Base-by-base conservation (phyloP, 1,140 invertebrate species). In the Polyergus mexicanus region DNA sequence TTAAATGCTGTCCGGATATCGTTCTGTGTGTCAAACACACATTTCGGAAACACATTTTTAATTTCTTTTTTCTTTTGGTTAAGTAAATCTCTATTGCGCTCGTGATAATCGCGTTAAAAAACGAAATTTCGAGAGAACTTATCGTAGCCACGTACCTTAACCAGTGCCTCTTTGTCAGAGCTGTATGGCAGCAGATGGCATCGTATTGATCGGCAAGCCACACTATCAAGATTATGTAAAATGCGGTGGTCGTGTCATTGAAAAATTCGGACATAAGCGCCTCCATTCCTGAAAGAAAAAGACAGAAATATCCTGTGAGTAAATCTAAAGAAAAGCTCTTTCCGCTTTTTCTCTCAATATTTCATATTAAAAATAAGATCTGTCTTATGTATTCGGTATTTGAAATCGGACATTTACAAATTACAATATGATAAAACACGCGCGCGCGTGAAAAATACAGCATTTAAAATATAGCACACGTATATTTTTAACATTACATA, bases 181-280 rank as follows among this genome's bases (percentile, higher is more conserved):
- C 95, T 10, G 99, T 99, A 92, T 99, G 98, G 94, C 99, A 99
- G 94, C 99, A 99, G 90, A 99, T 98, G 38, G 99, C 98, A 94
- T 99, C 99, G 94, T 99, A 99, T 95, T 99, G 99, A 95, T 99
- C 99, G 28, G 99, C 99, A 81, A 99, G 97, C 99, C 99, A 99
- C 51, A 99, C 99, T 88, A 99, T 98, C 80, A 99, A 95, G 93
- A 99, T 99, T 41, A 99, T 99, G 95, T 99, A 99, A 95, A 99
- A 99, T 0, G 99, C 99, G 13, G 99, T 99, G 0, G 98, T 98
- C 0, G 98, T 99, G 94, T 99, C 99, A 94, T 99, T 99, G 96
- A 99, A 99, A 95, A 99, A 99, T 95, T 99, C 99, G 0, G 98
- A 99, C 99, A 99, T 99, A 72, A 99, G 99, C 0, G 99, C 99